phyloP scores from a whole-genome alignment of 2,113 vertebrate genomes.

The Glaucomys volans region DNA sequence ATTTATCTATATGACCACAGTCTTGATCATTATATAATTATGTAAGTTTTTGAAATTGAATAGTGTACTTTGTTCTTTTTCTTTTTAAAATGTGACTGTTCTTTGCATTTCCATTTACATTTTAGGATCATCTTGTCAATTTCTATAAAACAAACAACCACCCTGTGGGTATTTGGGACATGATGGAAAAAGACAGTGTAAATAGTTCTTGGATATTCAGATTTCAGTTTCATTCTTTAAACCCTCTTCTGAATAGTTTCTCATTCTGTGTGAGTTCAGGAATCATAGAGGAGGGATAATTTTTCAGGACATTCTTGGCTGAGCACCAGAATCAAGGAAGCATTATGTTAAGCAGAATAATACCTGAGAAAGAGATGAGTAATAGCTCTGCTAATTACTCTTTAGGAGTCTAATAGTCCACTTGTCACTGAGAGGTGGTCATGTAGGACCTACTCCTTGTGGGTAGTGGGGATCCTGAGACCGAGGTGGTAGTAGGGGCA shows the following conservation, averaged over 20 bases:
- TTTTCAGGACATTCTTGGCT: not conserved
- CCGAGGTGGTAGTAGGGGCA: not conserved
- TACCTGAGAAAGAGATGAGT: not conserved
- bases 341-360: not conserved
- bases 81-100: not conserved
- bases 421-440: not conserved
- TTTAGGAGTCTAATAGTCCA: not conserved
- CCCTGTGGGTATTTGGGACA: not conserved
- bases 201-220: not conserved
- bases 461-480: not conserved
- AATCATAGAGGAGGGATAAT: not conserved
- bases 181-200: not conserved
- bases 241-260: not conserved
- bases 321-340: not conserved
- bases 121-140: not conserved
- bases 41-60: not conserved
- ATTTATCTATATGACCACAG: not conserved
- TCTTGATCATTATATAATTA: not conserved
- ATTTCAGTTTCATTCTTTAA: not conserved
- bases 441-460: not conserved
- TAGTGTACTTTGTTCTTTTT: not conserved
- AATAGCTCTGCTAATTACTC: not conserved
- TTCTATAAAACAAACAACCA: not conserved
- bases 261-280: not conserved
- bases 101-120: constrained; percentile 33